Evolutionary conservation across 2,888 invertebrate species (phyloP).

Genomic region (Cynaeus angustus): DNA sequence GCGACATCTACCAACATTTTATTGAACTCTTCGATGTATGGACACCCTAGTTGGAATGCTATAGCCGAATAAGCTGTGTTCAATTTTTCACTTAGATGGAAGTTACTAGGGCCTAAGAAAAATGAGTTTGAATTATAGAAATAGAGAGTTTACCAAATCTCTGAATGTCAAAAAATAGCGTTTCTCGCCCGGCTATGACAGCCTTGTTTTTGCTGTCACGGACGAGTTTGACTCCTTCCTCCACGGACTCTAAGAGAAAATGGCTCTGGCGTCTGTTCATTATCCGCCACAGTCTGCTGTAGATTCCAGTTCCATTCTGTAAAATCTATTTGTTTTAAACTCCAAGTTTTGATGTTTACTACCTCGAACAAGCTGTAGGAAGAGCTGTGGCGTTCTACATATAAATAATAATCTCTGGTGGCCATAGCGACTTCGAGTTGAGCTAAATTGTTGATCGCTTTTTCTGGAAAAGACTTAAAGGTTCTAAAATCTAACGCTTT

Average conservation of each 20-base stretch:
- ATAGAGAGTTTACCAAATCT: conserved; percentile 76
- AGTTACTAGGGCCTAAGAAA: conserved; percentile 75
- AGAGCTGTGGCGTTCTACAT: conserved; percentile 83
- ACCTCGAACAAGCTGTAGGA: conserved; percentile 82
- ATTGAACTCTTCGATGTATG: conserved; percentile 83
- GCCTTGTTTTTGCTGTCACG: conserved; percentile 77
- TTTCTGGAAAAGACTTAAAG: conserved; percentile 74
- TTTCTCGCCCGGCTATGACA: conserved; percentile 83
- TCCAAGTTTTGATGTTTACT: no score
- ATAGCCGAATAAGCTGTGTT: conserved; percentile 87
- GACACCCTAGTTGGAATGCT: conserved; percentile 84
- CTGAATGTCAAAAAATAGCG: conserved; percentile 83
- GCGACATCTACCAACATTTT: conserved; percentile 73
- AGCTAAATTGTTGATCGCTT: conserved; percentile 79
- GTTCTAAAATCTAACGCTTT: conserved; percentile 2
- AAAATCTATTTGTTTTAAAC: conserved; percentile 33
- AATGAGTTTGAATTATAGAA: neutral
- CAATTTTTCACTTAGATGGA: conserved; percentile 84
- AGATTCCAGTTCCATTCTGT: conserved; percentile 84
- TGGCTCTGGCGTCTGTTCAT: conserved; percentile 74
- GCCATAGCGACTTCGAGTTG: conserved; percentile 81
- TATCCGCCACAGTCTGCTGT: conserved; percentile 79
- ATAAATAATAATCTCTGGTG: conserved; percentile 77
- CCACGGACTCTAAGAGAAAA: conserved; percentile 81
- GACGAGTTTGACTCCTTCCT: conserved; percentile 81